Conservation (phyloP, 2,797 vertebrate genomes). For the Euphonia xanthogaster region DNA sequence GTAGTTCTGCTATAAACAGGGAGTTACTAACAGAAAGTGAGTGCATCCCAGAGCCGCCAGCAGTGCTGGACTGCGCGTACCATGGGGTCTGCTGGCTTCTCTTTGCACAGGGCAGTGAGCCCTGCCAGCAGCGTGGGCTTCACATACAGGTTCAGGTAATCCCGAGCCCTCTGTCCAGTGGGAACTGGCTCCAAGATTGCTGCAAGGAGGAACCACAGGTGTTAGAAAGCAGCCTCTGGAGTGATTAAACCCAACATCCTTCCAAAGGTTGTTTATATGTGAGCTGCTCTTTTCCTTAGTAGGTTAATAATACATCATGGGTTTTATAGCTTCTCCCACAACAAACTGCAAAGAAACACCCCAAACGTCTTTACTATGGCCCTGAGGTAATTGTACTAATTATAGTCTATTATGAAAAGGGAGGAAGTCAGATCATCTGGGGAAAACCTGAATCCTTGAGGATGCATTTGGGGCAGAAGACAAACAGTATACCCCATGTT, state of each 20-base stretch:
- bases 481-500: neutral
- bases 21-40: neutral
- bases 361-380: neutral
- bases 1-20: rapidly evolving
- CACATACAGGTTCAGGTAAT: constrained; percentile 86
- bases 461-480: neutral
- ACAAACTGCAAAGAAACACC: neutral
- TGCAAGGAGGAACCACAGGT: constrained; percentile 59
- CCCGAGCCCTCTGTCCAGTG: constrained; percentile 77
- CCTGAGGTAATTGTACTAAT: neutral
- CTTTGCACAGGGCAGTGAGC: constrained; percentile 90
- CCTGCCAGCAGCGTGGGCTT: constrained; percentile 86
- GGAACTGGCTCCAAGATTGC: constrained; percentile 85
- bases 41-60: neutral
- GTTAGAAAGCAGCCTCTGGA: neutral
- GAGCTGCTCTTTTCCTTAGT: neutral
- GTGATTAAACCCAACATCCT: neutral
- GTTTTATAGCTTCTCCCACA: neutral
- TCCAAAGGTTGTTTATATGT: neutral
- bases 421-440: neutral
- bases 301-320: neutral
- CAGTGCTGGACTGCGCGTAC: constrained; percentile 73
- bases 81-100: constrained; percentile 87
- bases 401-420: neutral
- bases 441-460: neutral